Conservation (phyloP, 2,888 invertebrate genomes). For the Hydrotaea cyrtoneurina region DNA sequence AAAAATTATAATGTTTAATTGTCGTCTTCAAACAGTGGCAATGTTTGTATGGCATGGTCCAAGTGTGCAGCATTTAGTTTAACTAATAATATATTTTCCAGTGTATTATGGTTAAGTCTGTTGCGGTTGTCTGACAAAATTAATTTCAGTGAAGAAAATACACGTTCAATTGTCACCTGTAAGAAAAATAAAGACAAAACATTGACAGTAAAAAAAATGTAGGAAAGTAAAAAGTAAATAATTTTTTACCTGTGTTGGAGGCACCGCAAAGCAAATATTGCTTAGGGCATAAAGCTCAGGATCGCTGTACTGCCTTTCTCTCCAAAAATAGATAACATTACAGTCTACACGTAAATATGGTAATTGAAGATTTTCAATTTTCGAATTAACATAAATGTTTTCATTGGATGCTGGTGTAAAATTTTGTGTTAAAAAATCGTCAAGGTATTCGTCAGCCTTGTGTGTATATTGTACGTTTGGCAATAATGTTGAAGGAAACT, state of each 20-base stretch:
- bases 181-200: not conserved
- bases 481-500: not conserved
- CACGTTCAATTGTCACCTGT: constrained; percentile 34
- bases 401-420: not conserved
- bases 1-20: not conserved
- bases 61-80: constrained; percentile 26
- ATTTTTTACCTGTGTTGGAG: constrained; percentile 27
- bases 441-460: constrained; percentile 24
- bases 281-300: constrained; percentile 20
- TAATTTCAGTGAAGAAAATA: constrained; percentile 37
- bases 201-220: not conserved
- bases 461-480: not conserved
- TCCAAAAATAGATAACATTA: constrained; percentile 43
- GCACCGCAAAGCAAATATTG: constrained; percentile 36
- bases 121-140: constrained; percentile 35
- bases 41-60: not conserved
- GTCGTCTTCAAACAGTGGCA: not conserved
- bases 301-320: constrained; percentile 14
- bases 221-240: not conserved
- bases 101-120: constrained; percentile 16
- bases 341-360: constrained; percentile 35
- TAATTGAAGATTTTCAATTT: constrained; percentile 43
- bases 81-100: constrained; percentile 41
- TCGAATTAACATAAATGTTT: not conserved
- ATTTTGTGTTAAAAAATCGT: constrained; percentile 24